A percentile compares a stretch with the other conserved stretches of the same genome.
phyloP scores from a whole-genome alignment of 2,888 invertebrate species.

The Tenthredo amoena region DNA sequence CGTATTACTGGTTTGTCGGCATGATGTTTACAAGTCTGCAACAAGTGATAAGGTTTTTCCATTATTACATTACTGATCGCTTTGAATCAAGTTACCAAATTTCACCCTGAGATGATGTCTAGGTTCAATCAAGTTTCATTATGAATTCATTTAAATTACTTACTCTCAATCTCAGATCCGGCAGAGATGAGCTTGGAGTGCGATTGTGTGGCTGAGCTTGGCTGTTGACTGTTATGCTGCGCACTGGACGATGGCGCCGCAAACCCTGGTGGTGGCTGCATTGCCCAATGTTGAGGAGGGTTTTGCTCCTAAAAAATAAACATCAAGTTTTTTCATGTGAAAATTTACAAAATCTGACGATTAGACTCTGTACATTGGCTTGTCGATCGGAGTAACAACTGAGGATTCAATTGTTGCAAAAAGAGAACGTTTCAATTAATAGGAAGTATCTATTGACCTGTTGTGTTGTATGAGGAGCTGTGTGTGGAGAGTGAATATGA shows the following conservation, averaged over 20 bases:
- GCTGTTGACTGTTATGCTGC: constrained; percentile 73
- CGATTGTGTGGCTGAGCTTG: constrained; percentile 75
- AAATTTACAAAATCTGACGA: neutral
- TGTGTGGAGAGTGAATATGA: constrained; percentile 74
- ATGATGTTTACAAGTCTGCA: constrained; percentile 71
- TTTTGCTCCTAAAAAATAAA: constrained; percentile 69
- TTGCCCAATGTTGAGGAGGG: constrained; percentile 75
- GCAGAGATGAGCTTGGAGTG: constrained; percentile 76
- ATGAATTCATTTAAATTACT: constrained; percentile 58
- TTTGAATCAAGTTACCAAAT: neutral
- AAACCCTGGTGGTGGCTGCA: constrained; percentile 77
- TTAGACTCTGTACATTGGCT: neutral
- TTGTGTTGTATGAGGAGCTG: constrained; percentile 74
- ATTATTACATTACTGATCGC: neutral
- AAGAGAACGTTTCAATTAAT: neutral
- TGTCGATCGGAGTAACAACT: neutral
- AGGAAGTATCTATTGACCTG: constrained; percentile 66
- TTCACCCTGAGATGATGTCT: neutral
- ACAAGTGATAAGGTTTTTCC: constrained; percentile 53
- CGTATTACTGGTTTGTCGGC: constrained; percentile 60
- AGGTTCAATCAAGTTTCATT: neutral
- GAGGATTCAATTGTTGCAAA: neutral
- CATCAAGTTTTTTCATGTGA: neutral
- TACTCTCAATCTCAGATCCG: constrained; percentile 76
- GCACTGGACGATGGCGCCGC: constrained; percentile 72